phyloP scores from a whole-genome alignment of 1,140 invertebrate species.

The Chrysopa pallens region DNA sequence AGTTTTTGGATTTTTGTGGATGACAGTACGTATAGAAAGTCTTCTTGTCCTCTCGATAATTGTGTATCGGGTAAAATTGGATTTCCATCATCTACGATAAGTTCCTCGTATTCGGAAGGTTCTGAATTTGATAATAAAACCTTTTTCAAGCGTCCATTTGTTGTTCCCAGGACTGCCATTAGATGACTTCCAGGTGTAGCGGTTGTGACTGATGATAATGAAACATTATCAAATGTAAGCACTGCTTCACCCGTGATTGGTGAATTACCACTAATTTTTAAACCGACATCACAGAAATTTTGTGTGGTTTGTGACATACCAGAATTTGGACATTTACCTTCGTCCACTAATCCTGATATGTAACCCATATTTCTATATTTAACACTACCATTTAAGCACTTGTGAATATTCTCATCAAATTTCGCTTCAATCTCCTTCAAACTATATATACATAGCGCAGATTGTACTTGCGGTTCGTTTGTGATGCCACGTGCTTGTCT shows the following conservation, averaged over 20 bases:
- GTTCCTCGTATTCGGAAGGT: slow-evolving; percentile 60
- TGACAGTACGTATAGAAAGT: slow-evolving; percentile 56
- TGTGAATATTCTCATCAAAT: slow-evolving; percentile 91
- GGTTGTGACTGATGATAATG: slow-evolving; percentile 63
- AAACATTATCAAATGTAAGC: slow-evolving; percentile 59
- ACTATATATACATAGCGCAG: slow-evolving; percentile 72
- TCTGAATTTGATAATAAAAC: slow-evolving; percentile 45
- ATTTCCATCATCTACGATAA: slow-evolving; percentile 50
- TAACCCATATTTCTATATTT: slow-evolving; percentile 85
- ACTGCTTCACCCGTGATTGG: slow-evolving; percentile 59
- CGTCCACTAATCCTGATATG: slow-evolving; percentile 76
- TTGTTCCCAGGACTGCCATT: slow-evolving; percentile 79
- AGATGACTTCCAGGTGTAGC: slow-evolving; percentile 76
- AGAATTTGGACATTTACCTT: slow-evolving; percentile 72
- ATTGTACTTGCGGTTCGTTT: slow-evolving; percentile 53
- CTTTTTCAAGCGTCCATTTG: slow-evolving; percentile 59
- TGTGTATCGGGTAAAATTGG: slow-evolving; percentile 65
- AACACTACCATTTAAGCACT: slow-evolving; percentile 89
- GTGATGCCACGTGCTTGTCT: slow-evolving; percentile 66
- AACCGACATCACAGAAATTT: slow-evolving; percentile 79
- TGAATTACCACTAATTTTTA: slow-evolving; percentile 78
- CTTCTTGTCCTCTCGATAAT: slow-evolving; percentile 49
- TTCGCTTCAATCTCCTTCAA: slow-evolving; percentile 76
- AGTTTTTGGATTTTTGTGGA: slow-evolving; percentile 68
- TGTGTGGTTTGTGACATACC: slow-evolving; percentile 77